Base-by-base conservation (phyloP, 2,113 vertebrate genomes). In the Paracyprichromis sp. region DNA sequence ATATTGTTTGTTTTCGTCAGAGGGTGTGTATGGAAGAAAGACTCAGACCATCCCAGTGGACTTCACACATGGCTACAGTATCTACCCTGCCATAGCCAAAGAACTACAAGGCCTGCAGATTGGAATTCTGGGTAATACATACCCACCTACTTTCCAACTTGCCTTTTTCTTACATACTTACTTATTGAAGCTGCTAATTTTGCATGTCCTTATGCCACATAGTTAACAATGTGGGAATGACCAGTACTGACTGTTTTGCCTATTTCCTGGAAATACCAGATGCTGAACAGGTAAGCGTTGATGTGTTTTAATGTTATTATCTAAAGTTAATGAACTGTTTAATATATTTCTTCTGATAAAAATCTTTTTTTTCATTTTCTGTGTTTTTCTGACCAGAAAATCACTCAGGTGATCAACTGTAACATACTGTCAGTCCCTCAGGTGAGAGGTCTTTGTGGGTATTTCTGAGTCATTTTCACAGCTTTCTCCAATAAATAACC, bases 171-270 rank as follows among this genome's bases (percentile, higher is more conserved):
- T 38, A 66, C 61, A 21, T 66, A 38, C 19, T 38, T 38, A 69
- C 63, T 66, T 38, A 38, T 11, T 69, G 63, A 69, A 69, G 63
- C 19, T 21, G 19, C n/a, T 69, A 21, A 69, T 85, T 81, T 78
- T 78, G 73, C 59, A n/a, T 85, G 16, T 90, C 19, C 89, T 71
- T 84, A 12, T 56, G 11, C 69, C 43, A 8, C 82, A 40, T 66
- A 97, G 96, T 97, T 16, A 97, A 97, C 93, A 97, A 97, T 47
- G 96, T 97, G 26, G 96, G 96, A 29, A 96, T 97, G 94, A 59
- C 36, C 54, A 96, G 92, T 26, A 92, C 88, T 11, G 90, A 92
- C 19, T 2, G 59, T 80, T 91, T 97, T 26, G 88, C 89, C 40
- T 86, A 92, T 87, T 97, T 97, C 86, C 83, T 97, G 81, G 95